A percentile compares a stretch with the other conserved stretches of the same genome.
phyloP scores from a whole-genome alignment of 2,797 vertebrate genomes.

The Hydrolagus colliei region DNA sequence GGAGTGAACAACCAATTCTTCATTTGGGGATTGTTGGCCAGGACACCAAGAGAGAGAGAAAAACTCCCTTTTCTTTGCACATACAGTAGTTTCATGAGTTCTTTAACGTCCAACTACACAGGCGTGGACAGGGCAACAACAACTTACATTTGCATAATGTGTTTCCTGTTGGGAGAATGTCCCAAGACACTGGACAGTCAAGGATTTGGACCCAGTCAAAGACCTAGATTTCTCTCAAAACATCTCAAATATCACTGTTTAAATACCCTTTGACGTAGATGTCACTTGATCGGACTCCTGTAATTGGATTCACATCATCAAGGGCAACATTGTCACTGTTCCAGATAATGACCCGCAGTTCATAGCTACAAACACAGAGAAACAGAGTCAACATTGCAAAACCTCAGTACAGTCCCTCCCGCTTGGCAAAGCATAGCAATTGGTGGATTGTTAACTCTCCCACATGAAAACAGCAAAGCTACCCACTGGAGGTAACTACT shows the following conservation, averaged over 20 bases:
- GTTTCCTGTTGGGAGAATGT: too few species aligned
- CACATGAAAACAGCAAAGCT: too few species aligned
- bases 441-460: too few species aligned
- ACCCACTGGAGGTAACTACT: too few species aligned
- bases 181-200: too few species aligned
- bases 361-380: conserved; percentile 58
- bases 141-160: too few species aligned
- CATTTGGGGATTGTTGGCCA: too few species aligned
- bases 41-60: too few species aligned
- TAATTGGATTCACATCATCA: conserved; percentile 84
- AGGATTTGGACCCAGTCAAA: neutral
- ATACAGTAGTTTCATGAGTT: neutral
- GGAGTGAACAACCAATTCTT: too few species aligned
- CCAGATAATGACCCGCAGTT: conserved; percentile 87
- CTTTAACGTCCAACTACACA: neutral
- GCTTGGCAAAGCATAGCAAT: too few species aligned
- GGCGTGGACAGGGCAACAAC: neutral
- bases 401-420: neutral
- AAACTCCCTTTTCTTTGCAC: too few species aligned
- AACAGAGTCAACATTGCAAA: neutral
- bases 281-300: conserved; percentile 77
- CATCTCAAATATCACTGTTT: neutral
- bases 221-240: neutral
- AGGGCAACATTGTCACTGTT: conserved; percentile 83
- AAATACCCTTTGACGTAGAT: conserved; percentile 86